Base-by-base conservation (phyloP, 1,140 invertebrate species). In the Drosophila baimaii region DNA sequence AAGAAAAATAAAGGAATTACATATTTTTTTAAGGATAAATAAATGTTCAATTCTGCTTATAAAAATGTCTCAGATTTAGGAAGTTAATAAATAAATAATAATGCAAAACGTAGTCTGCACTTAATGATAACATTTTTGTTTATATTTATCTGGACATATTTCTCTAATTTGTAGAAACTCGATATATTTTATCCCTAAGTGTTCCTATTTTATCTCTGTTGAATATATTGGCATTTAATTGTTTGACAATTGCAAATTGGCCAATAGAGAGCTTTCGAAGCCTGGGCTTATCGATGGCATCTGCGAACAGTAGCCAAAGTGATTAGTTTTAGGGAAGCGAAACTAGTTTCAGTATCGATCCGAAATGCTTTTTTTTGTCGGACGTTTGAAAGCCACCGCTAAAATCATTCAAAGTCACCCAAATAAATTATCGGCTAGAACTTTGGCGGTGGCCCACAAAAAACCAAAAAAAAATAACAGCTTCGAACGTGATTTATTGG, bases 211-310 rank as follows among this genome's bases (percentile, higher is more conserved):
- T 35, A 29, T 37, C n/a, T 54, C 61, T 31, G 21, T 31, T 41
- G 47, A 71, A 84, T 76, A 80, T 83, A 88, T 88, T 84, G 80
- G 19, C 58, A 80, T 88, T 88, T 88, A 88, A 89, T 88, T 81
- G 82, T 51, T 77, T 75, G 47, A 10, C 81, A 84, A 84, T 86
- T 82, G 82, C 43, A 72, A 76, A 75, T 76, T 76, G 73, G 49
- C 51, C 23, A 65, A 51, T 43, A 46, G 47, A 46, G 47, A 62
- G 41, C 43, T 55, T 23, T 57, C 31, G 44, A 35, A 39, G 19
- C 9, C 39, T 15, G 35, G 54, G 37, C 57, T 81, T 73, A 81
- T 81, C 74, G 58, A 39, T 57, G 31, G 17, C 17, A 81, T 78
- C 68, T 57, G 15, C 58, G 52, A 57, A 86, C 81, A 86, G 78